Conservation (phyloP, 2,888 invertebrate genomes). For the Epistrophe eligans region DNA sequence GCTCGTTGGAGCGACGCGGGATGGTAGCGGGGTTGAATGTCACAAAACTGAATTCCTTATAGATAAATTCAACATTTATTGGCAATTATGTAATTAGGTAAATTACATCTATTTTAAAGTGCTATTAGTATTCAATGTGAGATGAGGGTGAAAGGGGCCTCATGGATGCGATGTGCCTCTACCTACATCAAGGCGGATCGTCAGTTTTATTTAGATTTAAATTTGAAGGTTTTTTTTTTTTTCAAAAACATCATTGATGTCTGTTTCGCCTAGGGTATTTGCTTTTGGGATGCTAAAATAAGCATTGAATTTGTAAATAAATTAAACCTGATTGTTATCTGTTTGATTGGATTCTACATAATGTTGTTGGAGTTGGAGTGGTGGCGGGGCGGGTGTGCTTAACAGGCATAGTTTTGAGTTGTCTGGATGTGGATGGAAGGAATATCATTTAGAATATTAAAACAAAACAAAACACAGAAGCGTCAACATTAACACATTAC, state of each 20-base stretch:
- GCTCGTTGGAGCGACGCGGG: too few species aligned
- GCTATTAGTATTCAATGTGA: slow-evolving; percentile 58
- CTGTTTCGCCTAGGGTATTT: slow-evolving; percentile 24
- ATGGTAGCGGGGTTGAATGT: background rate
- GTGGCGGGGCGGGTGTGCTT: background rate
- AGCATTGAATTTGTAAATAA: slow-evolving; percentile 51
- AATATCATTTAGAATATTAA: background rate
- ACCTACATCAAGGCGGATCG: background rate
- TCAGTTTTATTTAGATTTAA: slow-evolving; percentile 22
- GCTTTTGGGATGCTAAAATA: slow-evolving; percentile 39
- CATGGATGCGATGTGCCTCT: background rate
- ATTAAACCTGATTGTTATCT: slow-evolving; percentile 46
- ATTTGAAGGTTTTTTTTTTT: slow-evolving; percentile 46
- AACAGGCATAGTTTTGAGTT: slow-evolving; percentile 4
- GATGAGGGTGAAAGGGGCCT: background rate
- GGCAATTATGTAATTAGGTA: slow-evolving; percentile 72
- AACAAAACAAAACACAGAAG: background rate
- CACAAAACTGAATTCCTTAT: slow-evolving; percentile 49
- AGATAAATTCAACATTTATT: slow-evolving; percentile 68
- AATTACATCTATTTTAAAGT: slow-evolving; percentile 65
- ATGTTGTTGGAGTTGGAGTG: too few species aligned
- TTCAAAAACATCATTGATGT: background rate
- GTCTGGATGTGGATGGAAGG: background rate
- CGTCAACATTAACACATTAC: slow-evolving; percentile 15
- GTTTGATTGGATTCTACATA: slow-evolving; percentile 28